Base-by-base conservation (phyloP, 2,888 invertebrate species). In the Mesochorus sp. region DNA sequence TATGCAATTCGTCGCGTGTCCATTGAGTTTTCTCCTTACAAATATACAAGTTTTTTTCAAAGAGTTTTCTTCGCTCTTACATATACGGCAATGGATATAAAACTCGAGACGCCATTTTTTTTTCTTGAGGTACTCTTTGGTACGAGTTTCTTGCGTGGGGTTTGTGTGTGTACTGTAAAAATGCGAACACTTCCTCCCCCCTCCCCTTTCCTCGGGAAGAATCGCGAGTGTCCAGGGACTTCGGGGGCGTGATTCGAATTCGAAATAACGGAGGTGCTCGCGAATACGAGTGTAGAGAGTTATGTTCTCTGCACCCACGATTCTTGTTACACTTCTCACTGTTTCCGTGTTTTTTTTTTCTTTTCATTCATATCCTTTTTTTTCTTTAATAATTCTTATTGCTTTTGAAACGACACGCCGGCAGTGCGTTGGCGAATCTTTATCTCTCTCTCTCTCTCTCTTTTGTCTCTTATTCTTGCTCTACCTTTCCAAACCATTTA, bases 201-300 rank as follows among this genome's bases (percentile, higher is more conserved):
- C n/a, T n/a, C n/a, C n/a, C n/a, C n/a, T n/a, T n/a, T n/a, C n/a
- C n/a, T n/a, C n/a, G 37, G 39, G 19, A 59, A 19, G 51, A 51
- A n/a, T 71, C 24, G 19, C 31, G n/a, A 62, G 21, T 31, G 39
- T n/a, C n/a, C n/a, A n/a, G 14, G 80, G 80, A 67, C 61, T 26
- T 66, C 39, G 17, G 44, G 34, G 42, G 59, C 79, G 80, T 81
- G 80, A 81, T 81, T 73, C 71, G 83, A 83, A 83, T 85, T 81
- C 31, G 73, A 76, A 82, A 82, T 81, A 81, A 64, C 64, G 57
- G 62, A 5, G 12, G 31, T 44, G 79, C 61, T n/a, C 31, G 37
- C 64, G 61, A 73, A 66, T 55, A 47, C 47, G 51, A 42, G 42
- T 28, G 10, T 31, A 31, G 31, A 34, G 1, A 26, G 21, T 53